phyloP scores from a whole-genome alignment of 2,888 invertebrate genomes.

The Cataglyphis cursor region DNA sequence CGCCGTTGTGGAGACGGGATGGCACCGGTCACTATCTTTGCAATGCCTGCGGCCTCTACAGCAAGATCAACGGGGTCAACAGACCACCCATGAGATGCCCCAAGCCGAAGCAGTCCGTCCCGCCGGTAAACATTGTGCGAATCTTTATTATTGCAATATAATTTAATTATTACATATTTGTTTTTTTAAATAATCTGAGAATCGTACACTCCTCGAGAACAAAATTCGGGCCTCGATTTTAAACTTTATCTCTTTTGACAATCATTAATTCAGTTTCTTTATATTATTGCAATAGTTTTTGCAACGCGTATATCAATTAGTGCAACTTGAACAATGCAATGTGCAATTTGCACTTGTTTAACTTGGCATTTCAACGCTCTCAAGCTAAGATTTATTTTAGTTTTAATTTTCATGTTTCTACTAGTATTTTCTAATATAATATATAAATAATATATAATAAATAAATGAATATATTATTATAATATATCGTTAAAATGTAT shows the following conservation, averaged over 20 bases:
- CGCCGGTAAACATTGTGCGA: constrained; percentile 79
- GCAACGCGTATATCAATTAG: background rate
- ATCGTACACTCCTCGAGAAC: background rate
- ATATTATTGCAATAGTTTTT: background rate
- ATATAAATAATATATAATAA: background rate
- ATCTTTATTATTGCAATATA: constrained; percentile 34
- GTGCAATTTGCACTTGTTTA: background rate
- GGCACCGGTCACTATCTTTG: constrained; percentile 95
- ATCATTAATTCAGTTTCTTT: background rate
- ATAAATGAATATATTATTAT: too few species aligned
- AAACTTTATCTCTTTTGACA: background rate
- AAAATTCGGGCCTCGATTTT: background rate
- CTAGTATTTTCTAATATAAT: background rate
- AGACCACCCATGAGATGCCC: constrained; percentile 87
- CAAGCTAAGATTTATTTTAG: background rate
- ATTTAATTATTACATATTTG: background rate
- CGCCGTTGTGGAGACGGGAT: constrained; percentile 95
- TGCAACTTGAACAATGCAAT: background rate
- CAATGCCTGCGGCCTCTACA: constrained; percentile 92
- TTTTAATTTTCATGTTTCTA: background rate
- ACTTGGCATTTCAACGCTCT: background rate
- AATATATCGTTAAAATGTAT: background rate
- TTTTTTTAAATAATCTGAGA: background rate
- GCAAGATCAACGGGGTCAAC: constrained; percentile 88
- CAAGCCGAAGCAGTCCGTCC: constrained; percentile 82